A percentile compares a stretch with the other conserved stretches of the same genome.
phyloP scores from a whole-genome alignment of 2,113 vertebrate species.

The Alectura lathami region DNA sequence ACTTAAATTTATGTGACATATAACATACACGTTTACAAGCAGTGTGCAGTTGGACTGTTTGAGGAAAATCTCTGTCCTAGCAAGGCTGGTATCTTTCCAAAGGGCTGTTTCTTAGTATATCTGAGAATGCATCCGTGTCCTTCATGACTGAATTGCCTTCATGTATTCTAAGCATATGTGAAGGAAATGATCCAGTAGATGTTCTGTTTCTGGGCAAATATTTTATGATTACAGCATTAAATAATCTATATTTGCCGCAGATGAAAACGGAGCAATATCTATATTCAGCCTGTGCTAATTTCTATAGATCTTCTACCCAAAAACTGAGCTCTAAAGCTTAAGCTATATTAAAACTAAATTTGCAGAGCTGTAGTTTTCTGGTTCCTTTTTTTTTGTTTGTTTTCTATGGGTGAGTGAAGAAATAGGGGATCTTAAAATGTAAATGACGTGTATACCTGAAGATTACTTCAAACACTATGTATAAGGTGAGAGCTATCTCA shows the following conservation, averaged over 20 bases:
- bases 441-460: not conserved
- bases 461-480: not conserved
- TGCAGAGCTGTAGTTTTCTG: not conserved
- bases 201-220: not conserved
- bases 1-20: not conserved
- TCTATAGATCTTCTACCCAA: not conserved
- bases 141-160: not conserved
- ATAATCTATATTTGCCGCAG: not conserved
- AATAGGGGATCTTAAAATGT: not conserved
- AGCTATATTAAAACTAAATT: not conserved
- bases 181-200: not conserved
- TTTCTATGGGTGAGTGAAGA: not conserved
- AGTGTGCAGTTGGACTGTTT: not conserved
- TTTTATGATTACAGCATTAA: not conserved
- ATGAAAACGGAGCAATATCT: not conserved
- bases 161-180: not conserved
- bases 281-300: not conserved
- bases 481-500: not conserved
- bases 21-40: not conserved
- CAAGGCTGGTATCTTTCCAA: not conserved
- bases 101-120: not conserved
- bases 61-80: not conserved
- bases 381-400: not conserved
- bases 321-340: not conserved
- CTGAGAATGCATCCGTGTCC: not conserved